Evolutionary conservation across 2,888 invertebrate species (phyloP).

Genomic region (Lottia gigantea): DNA sequence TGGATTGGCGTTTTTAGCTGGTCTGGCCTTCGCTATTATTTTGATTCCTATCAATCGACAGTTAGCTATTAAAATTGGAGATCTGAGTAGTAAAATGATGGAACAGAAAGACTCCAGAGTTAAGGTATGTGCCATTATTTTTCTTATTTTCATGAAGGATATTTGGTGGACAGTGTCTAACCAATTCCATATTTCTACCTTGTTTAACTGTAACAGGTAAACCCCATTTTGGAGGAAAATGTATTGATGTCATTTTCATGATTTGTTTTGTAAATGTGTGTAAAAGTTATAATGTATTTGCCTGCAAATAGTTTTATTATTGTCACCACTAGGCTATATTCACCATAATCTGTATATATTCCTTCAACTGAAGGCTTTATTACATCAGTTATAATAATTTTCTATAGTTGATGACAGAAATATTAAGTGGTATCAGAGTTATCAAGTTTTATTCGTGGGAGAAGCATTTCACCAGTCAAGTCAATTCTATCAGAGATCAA

Average conservation of each 20-base stretch:
- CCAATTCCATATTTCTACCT: too few relatives aligned
- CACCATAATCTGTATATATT: too few relatives aligned
- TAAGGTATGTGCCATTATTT: conserved; percentile 70
- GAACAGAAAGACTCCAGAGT: conserved; percentile 89
- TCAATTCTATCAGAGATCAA: conserved; percentile 70
- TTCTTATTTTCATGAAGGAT: too few relatives aligned
- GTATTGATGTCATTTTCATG: too few relatives aligned
- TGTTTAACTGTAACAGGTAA: too few relatives aligned
- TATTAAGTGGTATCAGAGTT: conserved; percentile 86
- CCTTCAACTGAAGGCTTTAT: neutral
- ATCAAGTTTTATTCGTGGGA: conserved; percentile 97
- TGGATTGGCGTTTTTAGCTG: conserved; percentile 90
- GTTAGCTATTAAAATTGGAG: conserved; percentile 89
- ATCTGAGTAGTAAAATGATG: conserved; percentile 88
- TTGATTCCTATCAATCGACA: conserved; percentile 92
- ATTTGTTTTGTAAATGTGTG: too few relatives aligned
- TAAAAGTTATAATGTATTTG: too few relatives aligned
- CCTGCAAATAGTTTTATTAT: too few relatives aligned
- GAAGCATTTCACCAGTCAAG: conserved; percentile 79
- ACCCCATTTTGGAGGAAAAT: too few relatives aligned
- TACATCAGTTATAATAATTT: conserved; percentile 10
- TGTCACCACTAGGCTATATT: too few relatives aligned
- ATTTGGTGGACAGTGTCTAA: too few relatives aligned
- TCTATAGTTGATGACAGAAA: conserved; percentile 80
- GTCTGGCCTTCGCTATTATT: conserved; percentile 84